Evolutionary conservation across 2,888 invertebrate species (phyloP).

Genomic region (Agrochola lychnidis): DNA sequence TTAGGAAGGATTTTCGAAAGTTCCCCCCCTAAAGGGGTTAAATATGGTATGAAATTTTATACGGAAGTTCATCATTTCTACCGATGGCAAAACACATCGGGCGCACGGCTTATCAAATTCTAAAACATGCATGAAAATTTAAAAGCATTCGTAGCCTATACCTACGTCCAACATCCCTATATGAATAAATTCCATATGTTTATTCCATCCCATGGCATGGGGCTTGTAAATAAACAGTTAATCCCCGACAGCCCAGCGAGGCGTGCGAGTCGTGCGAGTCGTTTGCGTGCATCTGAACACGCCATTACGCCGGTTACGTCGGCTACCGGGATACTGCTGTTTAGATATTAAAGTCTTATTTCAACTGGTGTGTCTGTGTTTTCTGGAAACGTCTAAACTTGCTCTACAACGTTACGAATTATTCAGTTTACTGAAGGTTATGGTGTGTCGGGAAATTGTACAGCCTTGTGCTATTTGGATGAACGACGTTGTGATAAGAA

Average conservation of each 20-base stretch:
- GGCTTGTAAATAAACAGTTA: conserved; percentile 62
- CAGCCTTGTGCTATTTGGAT: not conserved
- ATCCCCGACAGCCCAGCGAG: conserved; percentile 44
- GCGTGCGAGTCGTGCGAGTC: conserved; percentile 22
- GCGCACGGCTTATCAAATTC: not conserved
- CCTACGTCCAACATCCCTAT: not conserved
- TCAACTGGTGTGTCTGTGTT: conserved; percentile 32
- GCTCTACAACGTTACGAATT: not conserved
- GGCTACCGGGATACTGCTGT: conserved; percentile 40
- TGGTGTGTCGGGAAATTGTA: not conserved
- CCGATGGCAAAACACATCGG: not conserved
- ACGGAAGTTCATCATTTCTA: not conserved
- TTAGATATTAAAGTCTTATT: conserved; percentile 65
- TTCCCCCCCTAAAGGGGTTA: not conserved
- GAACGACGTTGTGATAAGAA: not conserved
- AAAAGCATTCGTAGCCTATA: conserved; percentile 6
- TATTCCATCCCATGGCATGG: conserved; percentile 40
- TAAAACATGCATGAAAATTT: conserved; percentile 11
- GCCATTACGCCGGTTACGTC: conserved; percentile 44
- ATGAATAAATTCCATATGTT: conserved; percentile 35
- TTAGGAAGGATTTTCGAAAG: not conserved
- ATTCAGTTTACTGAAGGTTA: conserved; percentile 22
- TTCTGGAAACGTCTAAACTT: conserved; percentile 31
- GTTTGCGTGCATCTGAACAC: conserved; percentile 53
- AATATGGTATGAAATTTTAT: too few species aligned